phyloP scores from a whole-genome alignment of 2,888 invertebrate species.

The Petrolisthes cinctipes region DNA sequence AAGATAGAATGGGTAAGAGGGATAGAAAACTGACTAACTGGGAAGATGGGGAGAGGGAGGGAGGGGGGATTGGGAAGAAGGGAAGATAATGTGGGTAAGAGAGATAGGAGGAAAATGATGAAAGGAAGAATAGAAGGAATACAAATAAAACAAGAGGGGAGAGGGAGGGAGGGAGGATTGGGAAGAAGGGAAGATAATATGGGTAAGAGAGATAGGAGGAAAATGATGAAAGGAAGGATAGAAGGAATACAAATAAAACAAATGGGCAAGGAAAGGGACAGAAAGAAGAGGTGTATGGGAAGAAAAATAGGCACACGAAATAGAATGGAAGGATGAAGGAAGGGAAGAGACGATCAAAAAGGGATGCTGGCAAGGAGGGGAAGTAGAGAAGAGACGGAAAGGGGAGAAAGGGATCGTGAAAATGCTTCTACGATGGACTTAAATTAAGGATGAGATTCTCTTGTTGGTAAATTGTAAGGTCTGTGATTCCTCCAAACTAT shows the following conservation, averaged over 20 bases:
- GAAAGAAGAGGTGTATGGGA: not conserved
- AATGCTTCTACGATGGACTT: too few relatives aligned
- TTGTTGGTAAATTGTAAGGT: too few relatives aligned
- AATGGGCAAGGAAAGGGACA: not conserved
- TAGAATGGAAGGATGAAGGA: not conserved
- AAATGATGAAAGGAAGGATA: not conserved
- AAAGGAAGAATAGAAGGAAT: not conserved
- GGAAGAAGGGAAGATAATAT: not conserved
- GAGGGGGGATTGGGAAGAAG: not conserved
- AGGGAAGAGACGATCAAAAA: not conserved
- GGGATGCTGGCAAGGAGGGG: not conserved
- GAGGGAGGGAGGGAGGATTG: not conserved
- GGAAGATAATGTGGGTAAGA: not conserved
- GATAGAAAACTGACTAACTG: not conserved
- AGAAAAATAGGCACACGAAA: not conserved
- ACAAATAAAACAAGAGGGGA: not conserved
- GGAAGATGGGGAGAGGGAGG: not conserved
- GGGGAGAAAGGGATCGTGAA: not conserved
- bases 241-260: not conserved
- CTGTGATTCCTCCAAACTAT: too few relatives aligned
- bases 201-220: not conserved
- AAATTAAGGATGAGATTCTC: too few relatives aligned
- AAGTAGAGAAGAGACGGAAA: not conserved
- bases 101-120: not conserved
- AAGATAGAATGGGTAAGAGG: not conserved